Evolutionary conservation across 2,888 invertebrate species (phyloP).

Genomic region (Lepidocyrtinus sp.): DNA sequence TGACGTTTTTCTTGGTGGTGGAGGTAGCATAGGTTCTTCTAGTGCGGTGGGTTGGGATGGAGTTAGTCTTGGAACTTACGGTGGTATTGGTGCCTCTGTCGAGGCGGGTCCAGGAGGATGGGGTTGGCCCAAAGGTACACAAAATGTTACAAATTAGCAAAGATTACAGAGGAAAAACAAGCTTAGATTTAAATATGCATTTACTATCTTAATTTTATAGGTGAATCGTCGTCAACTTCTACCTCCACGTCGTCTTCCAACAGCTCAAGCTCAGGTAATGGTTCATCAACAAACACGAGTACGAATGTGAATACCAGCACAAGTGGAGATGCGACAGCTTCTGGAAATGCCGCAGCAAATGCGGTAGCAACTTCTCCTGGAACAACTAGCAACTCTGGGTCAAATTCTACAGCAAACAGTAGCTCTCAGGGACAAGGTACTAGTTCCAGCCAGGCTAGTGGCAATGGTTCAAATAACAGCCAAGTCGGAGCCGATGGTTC

Average conservation of each 20-base stretch:
- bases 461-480: too few relatives aligned
- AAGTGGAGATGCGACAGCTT: neutral
- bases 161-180: too few relatives aligned
- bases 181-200: too few relatives aligned
- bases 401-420: neutral
- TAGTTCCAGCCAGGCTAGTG: too few relatives aligned
- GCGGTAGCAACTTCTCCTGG: too few relatives aligned
- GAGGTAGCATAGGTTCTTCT: slow-evolving; percentile 11
- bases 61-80: slow-evolving; percentile 21
- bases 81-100: slow-evolving; percentile 17
- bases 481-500: too few relatives aligned
- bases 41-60: slow-evolving; percentile 26
- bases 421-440: too few relatives aligned
- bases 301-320: too few relatives aligned
- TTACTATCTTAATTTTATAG: too few relatives aligned
- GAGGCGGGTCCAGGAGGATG: slow-evolving; percentile 29
- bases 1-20: slow-evolving; percentile 33
- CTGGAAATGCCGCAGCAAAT: neutral
- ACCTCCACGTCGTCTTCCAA: neutral
- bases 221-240: too few relatives aligned
- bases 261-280: too few relatives aligned
- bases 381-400: neutral
- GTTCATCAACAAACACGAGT: too few relatives aligned
- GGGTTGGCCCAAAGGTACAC: slow-evolving; percentile 35
- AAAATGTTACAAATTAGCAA: slow-evolving; percentile 3